These are phyloP conservation scores for Euspilapteryx auroguttella DNA, from an alignment of 2,888 invertebrate species.

Conservation along the genomic window DNA sequence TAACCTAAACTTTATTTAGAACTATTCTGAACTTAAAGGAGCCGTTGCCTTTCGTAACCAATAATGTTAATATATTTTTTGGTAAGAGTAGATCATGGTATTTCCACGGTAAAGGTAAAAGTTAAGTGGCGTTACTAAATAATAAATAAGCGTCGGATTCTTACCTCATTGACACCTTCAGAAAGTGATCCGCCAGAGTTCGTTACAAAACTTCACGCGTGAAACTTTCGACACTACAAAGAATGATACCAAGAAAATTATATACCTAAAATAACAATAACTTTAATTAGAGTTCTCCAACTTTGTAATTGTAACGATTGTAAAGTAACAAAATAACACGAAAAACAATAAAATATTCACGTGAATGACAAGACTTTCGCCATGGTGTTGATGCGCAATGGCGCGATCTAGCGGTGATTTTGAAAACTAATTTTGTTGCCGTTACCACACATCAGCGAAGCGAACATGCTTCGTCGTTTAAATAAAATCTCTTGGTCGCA, in stretches of 20 bases:
- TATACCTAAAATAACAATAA: constrained; percentile 21
- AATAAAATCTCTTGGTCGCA: too few relatives aligned
- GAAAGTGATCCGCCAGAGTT: constrained; percentile 45
- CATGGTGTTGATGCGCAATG: constrained; percentile 29
- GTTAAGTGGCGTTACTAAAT: constrained; percentile 27
- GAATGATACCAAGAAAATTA: too few relatives aligned
- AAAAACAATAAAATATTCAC: constrained; percentile 53
- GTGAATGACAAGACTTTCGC: constrained; percentile 49
- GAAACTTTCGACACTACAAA: constrained; percentile 39
- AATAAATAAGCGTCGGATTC: constrained; percentile 41
- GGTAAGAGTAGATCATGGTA: too few relatives aligned
- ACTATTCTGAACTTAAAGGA: too few relatives aligned
- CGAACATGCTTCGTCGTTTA: too few relatives aligned
- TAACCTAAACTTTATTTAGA: background rate
- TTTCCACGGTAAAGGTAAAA: too few relatives aligned
- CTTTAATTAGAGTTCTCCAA: constrained; percentile 33
- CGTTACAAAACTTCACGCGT: constrained; percentile 53
- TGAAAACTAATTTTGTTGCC: too few relatives aligned
- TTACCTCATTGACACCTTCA: constrained; percentile 62
- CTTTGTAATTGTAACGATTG: too few relatives aligned
- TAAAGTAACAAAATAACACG: constrained; percentile 41
- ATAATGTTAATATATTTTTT: constrained; percentile 33
- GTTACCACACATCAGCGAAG: too few relatives aligned
- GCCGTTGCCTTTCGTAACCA: too few relatives aligned
- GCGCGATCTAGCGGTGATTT: too few relatives aligned